Conservation (phyloP, 2,888 invertebrate species). For the Tipula confusa region DNA sequence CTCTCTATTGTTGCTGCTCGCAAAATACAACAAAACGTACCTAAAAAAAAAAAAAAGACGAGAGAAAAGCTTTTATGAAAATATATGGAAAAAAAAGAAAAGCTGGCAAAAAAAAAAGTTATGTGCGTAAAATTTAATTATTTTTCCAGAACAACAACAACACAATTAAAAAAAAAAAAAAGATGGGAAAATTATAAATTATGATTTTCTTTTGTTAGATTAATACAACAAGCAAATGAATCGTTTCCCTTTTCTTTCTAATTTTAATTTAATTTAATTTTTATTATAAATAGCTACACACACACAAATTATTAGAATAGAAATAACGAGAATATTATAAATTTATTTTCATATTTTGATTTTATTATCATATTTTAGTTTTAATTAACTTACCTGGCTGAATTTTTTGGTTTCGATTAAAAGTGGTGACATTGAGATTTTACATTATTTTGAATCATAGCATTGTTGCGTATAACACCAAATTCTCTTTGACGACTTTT, state of each 20-base stretch:
- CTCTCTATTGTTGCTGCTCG: neutral
- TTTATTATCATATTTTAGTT: neutral
- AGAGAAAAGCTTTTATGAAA: neutral
- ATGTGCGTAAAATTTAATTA: constrained; percentile 25
- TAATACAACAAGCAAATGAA: neutral
- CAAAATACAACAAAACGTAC: neutral
- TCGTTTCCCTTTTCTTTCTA: neutral
- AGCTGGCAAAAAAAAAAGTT: neutral
- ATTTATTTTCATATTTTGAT: constrained; percentile 12
- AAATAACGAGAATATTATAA: neutral
- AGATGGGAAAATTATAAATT: neutral
- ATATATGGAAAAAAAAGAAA: neutral
- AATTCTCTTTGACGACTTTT: no score
- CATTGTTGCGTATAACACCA: no score
- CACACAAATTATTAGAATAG: constrained; percentile 25
- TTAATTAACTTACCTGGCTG: constrained; percentile 4
- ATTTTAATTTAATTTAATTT: constrained; percentile 3
- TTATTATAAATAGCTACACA: neutral
- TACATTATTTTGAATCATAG: no score
- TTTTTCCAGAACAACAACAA: neutral
- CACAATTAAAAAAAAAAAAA: neutral
- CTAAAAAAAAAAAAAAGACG: neutral
- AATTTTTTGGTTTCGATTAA: neutral
- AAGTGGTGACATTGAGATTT: no score
- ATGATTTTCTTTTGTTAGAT: constrained; percentile 1